Conservation (phyloP, 2,113 vertebrate species). For the Lophura nycthemera region DNA sequence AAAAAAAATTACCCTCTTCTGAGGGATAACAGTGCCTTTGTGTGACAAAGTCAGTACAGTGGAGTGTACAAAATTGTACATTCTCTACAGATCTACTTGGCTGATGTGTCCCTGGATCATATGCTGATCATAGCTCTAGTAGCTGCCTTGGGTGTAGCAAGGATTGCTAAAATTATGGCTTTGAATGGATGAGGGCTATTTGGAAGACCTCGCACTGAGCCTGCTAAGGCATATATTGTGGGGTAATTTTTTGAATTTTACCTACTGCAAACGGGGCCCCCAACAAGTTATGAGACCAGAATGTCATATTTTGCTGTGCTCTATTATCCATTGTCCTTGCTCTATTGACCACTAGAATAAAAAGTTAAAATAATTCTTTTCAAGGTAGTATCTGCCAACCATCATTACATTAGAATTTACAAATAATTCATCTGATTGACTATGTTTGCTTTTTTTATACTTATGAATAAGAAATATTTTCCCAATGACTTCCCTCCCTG, state of each 20-base stretch:
- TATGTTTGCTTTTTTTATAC: neutral
- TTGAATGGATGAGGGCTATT: slow-evolving; percentile 34
- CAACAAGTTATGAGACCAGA: slow-evolving; percentile 51
- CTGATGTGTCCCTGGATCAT: neutral
- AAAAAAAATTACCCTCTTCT: neutral
- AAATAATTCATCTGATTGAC: slow-evolving; percentile 39
- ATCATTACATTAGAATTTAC: slow-evolving; percentile 44
- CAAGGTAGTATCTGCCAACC: neutral
- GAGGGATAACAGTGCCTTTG: neutral
- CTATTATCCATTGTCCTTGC: slow-evolving; percentile 36
- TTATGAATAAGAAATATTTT: neutral
- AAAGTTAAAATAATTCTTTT: neutral
- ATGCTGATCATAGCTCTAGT: neutral
- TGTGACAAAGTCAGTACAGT: neutral
- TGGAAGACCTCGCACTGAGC: slow-evolving; percentile 41
- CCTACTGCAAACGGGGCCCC: slow-evolving; percentile 38
- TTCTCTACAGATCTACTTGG: neutral
- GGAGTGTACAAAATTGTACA: neutral
- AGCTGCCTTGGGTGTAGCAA: neutral
- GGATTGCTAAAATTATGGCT: neutral
- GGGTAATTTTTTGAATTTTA: slow-evolving; percentile 53
- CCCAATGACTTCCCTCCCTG: neutral
- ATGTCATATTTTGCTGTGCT: slow-evolving; percentile 44
- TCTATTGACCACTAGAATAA: slow-evolving; percentile 44
- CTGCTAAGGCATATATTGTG: slow-evolving; percentile 43